A percentile compares a stretch with the other conserved stretches of the same genome.
phyloP scores from a whole-genome alignment of 2,888 invertebrate species.

The Tortricodes alternella region DNA sequence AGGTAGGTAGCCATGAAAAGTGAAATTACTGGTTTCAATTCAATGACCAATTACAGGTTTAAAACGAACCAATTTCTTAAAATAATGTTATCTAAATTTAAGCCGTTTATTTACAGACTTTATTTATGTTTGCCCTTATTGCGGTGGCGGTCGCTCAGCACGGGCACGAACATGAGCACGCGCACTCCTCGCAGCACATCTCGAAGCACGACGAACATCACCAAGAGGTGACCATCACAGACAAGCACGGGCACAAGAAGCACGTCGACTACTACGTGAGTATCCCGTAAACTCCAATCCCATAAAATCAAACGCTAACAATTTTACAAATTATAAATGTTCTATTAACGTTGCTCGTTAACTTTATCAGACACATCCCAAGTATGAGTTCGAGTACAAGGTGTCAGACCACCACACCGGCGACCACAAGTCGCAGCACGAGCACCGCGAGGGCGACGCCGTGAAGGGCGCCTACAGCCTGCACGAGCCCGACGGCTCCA shows the following conservation, averaged over 20 bases:
- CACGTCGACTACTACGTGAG: slow-evolving; percentile 52
- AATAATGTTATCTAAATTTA: neutral
- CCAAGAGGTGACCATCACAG: slow-evolving; percentile 45
- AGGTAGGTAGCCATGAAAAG: too few relatives aligned
- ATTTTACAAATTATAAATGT: neutral
- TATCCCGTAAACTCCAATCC: neutral
- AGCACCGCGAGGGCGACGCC: slow-evolving; percentile 77
- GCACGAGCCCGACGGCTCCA: slow-evolving; percentile 76
- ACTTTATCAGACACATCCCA: slow-evolving; percentile 44
- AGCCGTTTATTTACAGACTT: slow-evolving; percentile 34
- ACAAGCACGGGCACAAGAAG: slow-evolving; percentile 49
- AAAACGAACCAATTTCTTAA: neutral
- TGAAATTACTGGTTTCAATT: too few relatives aligned
- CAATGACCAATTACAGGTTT: too few relatives aligned
- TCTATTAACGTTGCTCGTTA: neutral
- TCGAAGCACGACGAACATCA: slow-evolving; percentile 58
- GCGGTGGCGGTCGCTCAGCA: slow-evolving; percentile 50
- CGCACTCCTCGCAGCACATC: slow-evolving; percentile 65
- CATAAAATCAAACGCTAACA: neutral
- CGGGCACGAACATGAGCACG: slow-evolving; percentile 60
- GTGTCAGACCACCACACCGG: slow-evolving; percentile 74
- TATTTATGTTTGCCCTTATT: slow-evolving; percentile 51
- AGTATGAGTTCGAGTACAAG: slow-evolving; percentile 66
- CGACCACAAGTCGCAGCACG: slow-evolving; percentile 71
- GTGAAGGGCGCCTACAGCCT: slow-evolving; percentile 82